These are phyloP conservation scores for Dipodomys merriami DNA, from an alignment of 2,113 vertebrate species.

Conservation along the genomic window DNA sequence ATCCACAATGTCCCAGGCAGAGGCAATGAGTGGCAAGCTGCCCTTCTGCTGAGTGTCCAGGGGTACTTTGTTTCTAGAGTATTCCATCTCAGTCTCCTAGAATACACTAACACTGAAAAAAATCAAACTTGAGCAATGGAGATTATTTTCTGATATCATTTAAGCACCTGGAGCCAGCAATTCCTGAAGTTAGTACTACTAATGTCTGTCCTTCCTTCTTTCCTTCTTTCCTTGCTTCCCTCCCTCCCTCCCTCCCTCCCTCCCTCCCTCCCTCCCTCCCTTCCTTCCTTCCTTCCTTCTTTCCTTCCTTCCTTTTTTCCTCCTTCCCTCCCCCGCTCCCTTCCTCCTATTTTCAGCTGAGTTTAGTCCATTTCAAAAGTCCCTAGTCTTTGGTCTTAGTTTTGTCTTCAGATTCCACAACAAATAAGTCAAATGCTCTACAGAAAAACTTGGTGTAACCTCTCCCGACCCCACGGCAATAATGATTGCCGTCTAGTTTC, in stretches of 20 bases:
- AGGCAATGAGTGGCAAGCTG: background rate
- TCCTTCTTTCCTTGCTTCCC: no score
- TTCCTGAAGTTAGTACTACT: background rate
- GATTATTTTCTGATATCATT: background rate
- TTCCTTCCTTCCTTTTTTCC: background rate
- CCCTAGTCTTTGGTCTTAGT: background rate
- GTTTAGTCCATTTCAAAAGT: background rate
- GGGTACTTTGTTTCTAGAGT: background rate
- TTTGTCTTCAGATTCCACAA: conserved; percentile 3
- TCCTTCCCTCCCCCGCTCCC: background rate
- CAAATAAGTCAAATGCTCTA: background rate
- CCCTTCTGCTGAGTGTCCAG: background rate
- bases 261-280: no score
- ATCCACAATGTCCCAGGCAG: background rate
- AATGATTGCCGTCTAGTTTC: background rate
- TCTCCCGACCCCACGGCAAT: background rate
- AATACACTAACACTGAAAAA: background rate
- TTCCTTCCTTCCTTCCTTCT: no score
- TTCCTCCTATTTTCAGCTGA: background rate
- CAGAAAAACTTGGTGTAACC: conserved; percentile 6
- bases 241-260: no score
- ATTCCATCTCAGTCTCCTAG: background rate
- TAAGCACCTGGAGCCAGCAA: background rate
- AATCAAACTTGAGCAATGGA: background rate
- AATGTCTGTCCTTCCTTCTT: no score